Evolutionary conservation across 2,888 invertebrate species (phyloP).

Genomic region (Auanema sp.): DNA sequence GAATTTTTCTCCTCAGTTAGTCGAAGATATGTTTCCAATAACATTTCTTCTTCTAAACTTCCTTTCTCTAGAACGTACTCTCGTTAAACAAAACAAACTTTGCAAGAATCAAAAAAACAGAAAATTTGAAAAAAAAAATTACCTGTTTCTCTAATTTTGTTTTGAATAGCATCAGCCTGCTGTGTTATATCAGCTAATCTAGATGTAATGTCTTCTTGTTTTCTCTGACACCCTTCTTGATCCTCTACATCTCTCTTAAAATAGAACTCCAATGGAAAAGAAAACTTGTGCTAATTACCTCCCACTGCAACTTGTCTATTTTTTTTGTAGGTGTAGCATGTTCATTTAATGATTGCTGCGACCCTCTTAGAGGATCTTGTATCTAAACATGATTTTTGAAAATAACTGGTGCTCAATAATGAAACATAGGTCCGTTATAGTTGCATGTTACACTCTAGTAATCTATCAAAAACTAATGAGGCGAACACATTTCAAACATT

Average conservation of each 20-base stretch:
- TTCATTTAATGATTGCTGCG: constrained; percentile 6
- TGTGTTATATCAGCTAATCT: constrained; percentile 29
- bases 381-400: neutral
- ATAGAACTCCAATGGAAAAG: neutral
- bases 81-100: neutral
- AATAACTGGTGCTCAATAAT: neutral
- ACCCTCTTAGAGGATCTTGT: constrained; percentile 12
- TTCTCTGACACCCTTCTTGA: constrained; percentile 33
- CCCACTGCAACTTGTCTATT: constrained; percentile 43
- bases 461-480: neutral
- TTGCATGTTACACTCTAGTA: neutral
- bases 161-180: constrained; percentile 33
- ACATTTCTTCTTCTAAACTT: constrained; percentile 44
- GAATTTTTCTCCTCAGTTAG: constrained; percentile 47
- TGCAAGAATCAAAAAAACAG: neutral
- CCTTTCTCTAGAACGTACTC: constrained; percentile 29
- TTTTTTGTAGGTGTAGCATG: constrained; percentile 47
- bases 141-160: constrained; percentile 30
- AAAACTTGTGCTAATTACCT: constrained; percentile 17
- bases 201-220: constrained; percentile 31
- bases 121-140: constrained; percentile 2
- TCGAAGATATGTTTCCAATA: constrained; percentile 40
- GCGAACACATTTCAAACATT: too few relatives aligned
- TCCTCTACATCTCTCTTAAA: constrained; percentile 42
- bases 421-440: neutral